phyloP scores from a whole-genome alignment of 30 jellyfish, hydroid and myxozoan genomes.

The Hydractinia echinata region DNA sequence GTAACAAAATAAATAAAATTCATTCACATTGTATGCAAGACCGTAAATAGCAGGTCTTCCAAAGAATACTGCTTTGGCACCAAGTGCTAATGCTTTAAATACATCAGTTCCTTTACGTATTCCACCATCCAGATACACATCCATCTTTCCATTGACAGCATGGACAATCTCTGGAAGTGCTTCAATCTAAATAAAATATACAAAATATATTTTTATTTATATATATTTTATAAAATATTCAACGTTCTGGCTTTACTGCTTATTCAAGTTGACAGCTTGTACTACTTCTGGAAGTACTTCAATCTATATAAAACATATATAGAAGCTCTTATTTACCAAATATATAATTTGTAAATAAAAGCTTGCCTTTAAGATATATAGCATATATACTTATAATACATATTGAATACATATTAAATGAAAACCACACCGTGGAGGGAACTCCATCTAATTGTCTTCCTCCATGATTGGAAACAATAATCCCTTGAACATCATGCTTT shows the following conservation, averaged over 20 bases:
- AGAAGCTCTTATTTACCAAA: background rate
- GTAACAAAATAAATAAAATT: too few relatives aligned
- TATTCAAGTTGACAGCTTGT: constrained; percentile 33
- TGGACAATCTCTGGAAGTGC: constrained; percentile 62
- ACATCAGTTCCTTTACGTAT: constrained; percentile 75
- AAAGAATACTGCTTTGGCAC: constrained; percentile 86
- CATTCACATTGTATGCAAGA: constrained; percentile 53
- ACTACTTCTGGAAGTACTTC: constrained; percentile 72
- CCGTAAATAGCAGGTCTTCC: constrained; percentile 96
- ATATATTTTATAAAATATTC: background rate
- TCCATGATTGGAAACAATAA: constrained; percentile 88
- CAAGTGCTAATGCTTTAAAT: constrained; percentile 91
- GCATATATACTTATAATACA: constrained; percentile 48
- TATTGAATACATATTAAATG: constrained; percentile 13
- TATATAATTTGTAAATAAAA: background rate
- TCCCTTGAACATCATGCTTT: constrained; percentile 74
- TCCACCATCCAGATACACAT: constrained; percentile 86
- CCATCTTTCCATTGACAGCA: constrained; percentile 51
- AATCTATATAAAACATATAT: constrained; percentile 36
- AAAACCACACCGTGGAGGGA: constrained; percentile 60
- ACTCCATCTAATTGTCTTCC: constrained; percentile 92
- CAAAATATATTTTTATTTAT: background rate
- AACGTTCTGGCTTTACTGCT: constrained; percentile 4
- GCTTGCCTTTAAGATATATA: constrained; percentile 9
- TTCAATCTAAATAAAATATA: constrained; percentile 49